phyloP scores from a whole-genome alignment of 53 echinoderm and acorn worm species.

The Patiria pectinifera region DNA sequence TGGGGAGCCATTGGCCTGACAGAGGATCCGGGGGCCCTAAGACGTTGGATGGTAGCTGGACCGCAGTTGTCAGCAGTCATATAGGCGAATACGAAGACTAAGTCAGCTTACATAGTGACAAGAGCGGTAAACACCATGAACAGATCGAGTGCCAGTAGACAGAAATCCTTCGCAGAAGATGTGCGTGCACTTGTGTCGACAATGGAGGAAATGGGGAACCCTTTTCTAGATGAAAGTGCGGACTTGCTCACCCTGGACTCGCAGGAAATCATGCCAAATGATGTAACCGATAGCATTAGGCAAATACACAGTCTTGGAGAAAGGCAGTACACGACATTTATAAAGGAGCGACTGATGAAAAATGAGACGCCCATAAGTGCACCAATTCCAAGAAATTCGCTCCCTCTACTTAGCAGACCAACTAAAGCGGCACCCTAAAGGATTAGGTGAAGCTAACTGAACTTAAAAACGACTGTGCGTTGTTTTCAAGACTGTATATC shows the following conservation, averaged over 20 bases:
- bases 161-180: neutral
- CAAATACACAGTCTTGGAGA: neutral
- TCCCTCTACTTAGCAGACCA: neutral
- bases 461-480: conserved; percentile 21
- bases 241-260: neutral
- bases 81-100: neutral
- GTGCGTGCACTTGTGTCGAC: neutral
- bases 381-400: neutral
- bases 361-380: neutral
- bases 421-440: neutral
- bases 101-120: neutral
- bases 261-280: neutral
- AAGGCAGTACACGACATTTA: neutral
- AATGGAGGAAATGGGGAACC: conserved; percentile 14
- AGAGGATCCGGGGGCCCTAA: conserved; percentile 31
- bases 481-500: conserved; percentile 15
- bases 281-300: neutral
- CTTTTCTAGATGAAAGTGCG: neutral
- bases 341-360: neutral
- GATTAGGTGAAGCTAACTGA: neutral
- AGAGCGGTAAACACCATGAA: conserved; percentile 24
- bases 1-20: conserved; percentile 52
- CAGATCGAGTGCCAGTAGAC: neutral
- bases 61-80: neutral
- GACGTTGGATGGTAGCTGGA: conserved; percentile 48